Base-by-base conservation (phyloP, 2,797 vertebrate species). In the Novumbra hubbsi region DNA sequence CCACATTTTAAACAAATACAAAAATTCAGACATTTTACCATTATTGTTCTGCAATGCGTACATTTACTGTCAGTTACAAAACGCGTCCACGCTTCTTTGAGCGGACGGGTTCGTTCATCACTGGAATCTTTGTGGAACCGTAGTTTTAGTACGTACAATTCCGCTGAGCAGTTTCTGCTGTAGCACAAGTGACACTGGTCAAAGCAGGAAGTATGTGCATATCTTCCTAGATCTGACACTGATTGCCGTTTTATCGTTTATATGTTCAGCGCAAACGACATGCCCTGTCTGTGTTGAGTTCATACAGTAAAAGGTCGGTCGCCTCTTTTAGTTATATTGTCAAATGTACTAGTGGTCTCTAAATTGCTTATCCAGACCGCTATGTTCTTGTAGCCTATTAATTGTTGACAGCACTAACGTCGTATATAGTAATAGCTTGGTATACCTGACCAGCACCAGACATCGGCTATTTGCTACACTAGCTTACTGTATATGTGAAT, bases 131-230 rank as follows among this genome's bases (percentile, higher is more conserved):
- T 60, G 21, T 34, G 90, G 90, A 91, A 91, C 82, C 71, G 50
- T 32, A 19, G 28, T 57, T 21, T n/a, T 4, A 14, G 55, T 16
- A n/a, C n/a, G 4, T 38, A 12, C 24, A 45, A 77, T 76, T 19
- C 48, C 81, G 68, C 80, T 92, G 93, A 75, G 49, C 84, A 34
- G 12, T 76, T 74, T 5, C 62, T 6, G 14, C 0, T 72, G 89
- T 84, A 66, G 84, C 92, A 86, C 91, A 69, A 27, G 73, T 28
- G 52, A 70, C 50, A 52, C 88, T 90, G 90, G 92, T 90, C 88
- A 88, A 92, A 92, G 72, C 88, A 92, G 93, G 94, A 94, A 94
- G 91, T 91, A 68, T 76, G 68, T 76, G 73, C 86, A 83, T 81
- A 64, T 83, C 12, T 11, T 45, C 41, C 41, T 9, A 45, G 41